phyloP scores from a whole-genome alignment of 37 sponge, comb jelly and placozoan species.

The Oopsacas minuta region DNA sequence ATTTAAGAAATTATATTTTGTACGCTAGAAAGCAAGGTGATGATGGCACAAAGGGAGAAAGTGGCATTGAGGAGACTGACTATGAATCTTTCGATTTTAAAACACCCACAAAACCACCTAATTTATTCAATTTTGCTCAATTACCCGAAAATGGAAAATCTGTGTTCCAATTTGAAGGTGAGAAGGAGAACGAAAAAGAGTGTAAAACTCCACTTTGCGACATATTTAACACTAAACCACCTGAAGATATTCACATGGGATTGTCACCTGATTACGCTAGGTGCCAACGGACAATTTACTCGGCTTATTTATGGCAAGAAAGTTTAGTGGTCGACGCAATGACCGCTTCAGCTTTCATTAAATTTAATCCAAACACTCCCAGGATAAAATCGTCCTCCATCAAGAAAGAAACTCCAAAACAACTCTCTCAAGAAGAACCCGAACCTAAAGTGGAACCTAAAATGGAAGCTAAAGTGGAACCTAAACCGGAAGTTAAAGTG shows the following conservation, averaged over 20 bases:
- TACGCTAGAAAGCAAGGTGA: not conserved
- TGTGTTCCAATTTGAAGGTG: not conserved
- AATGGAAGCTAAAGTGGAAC: not conserved
- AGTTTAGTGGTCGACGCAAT: constrained; percentile 79
- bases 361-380: constrained; percentile 45
- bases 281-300: constrained; percentile 73
- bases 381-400: not conserved
- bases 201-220: not conserved
- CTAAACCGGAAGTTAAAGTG: not conserved
- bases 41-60: constrained; percentile 1
- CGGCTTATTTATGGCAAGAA: constrained; percentile 95
- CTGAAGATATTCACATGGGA: constrained; percentile 28
- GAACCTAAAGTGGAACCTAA: not conserved
- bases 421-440: not conserved
- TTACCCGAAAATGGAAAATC: constrained; percentile 3
- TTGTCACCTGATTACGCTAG: constrained; percentile 80
- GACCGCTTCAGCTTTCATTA: constrained; percentile 77
- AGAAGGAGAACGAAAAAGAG: constrained; percentile 7
- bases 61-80: constrained; percentile 20
- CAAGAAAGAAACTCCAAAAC: not conserved
- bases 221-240: not conserved
- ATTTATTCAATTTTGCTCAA: not conserved
- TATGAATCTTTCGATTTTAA: constrained; percentile 2
- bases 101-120: not conserved
- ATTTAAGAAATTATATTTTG: not conserved